Base-by-base conservation (phyloP, 2,797 vertebrate species). In the Tokudaia tokunoshimensis region DNA sequence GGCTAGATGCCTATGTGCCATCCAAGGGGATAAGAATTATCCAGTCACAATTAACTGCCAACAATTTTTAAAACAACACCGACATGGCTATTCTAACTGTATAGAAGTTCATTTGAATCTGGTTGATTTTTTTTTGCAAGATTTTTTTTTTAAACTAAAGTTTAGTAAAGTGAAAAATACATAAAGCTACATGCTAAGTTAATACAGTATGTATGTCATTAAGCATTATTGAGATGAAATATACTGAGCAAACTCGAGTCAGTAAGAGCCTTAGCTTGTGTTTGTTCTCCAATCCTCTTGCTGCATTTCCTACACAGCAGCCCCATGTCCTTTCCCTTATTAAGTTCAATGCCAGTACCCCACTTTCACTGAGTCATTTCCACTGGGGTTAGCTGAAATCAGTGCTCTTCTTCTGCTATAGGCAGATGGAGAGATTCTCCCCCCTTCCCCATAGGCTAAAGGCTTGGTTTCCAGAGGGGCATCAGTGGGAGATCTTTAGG, bases 231-330 rank as follows among this genome's bases (percentile, higher is more conserved):
- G 61, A 65, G 52, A 81, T 20, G 65, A 78, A 78, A 80, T 14
- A 59, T 26, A 24, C 31, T 20, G 31, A 83, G 55, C 41, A 70
- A 72, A 95, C 15, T 63, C 12, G 24, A 44, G 15, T 80, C 57
- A 75, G 50, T 29, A 52, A 84, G 26, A 47, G 47, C 22, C 83
- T 94, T 8, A 37, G 3, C 2, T 67, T 37, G 20, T 0, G 34
- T 14, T 31, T 79, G 65, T 55, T 4, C 37, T n/a, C 14, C 2
- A 8, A 7, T 34, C 2, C 37, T 20, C n/a, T 72, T 86, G 61
- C 20, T 78, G 7, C 9, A 29, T 17, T 63, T 4, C 0, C 17
- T 52, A 24, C 0, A 1, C 9, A 10, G 1, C 26, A 61, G 31
- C 44, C 2, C 6, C 17, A 37, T 11, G 34, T 3, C 29, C 10